A percentile compares a stretch with the other conserved stretches of the same genome.
These are phyloP conservation scores for Melozone crissalis DNA, from an alignment of 2,113 vertebrate genomes.

Conservation along the genomic window DNA sequence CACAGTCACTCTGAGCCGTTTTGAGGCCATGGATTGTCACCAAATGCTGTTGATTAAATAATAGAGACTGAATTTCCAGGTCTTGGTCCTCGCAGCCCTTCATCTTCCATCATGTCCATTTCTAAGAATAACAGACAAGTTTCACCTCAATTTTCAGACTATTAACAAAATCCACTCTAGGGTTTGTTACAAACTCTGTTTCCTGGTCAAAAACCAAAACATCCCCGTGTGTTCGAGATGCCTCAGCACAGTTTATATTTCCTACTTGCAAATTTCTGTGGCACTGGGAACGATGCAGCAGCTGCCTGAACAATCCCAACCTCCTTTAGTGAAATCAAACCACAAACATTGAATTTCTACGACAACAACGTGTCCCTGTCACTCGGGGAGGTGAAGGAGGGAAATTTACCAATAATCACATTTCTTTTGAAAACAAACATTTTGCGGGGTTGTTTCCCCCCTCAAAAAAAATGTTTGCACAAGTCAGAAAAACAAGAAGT, in stretches of 20 bases:
- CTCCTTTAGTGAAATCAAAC: neutral
- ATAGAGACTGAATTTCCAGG: neutral
- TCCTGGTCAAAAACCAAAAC: neutral
- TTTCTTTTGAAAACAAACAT: constrained; percentile 8
- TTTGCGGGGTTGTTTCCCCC: neutral
- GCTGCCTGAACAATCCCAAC: neutral
- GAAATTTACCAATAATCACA: neutral
- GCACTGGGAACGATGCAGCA: rapidly evolving
- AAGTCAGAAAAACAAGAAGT: neutral
- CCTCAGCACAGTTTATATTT: neutral
- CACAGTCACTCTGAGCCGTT: neutral
- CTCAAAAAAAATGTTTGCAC: neutral
- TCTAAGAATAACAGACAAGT: neutral
- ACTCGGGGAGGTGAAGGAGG: neutral
- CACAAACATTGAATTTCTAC: neutral
- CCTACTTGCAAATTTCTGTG: neutral
- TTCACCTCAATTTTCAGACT: neutral
- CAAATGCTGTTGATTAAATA: rapidly evolving
- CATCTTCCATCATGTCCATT: neutral
- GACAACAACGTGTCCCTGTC: neutral
- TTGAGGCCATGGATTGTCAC: neutral
- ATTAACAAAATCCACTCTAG: neutral
- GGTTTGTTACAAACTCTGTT: neutral
- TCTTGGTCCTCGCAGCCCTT: neutral
- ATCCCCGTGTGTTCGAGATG: neutral